These are phyloP conservation scores for Volucella bombylans DNA, from an alignment of 2,888 invertebrate genomes.

Conservation along the genomic window DNA sequence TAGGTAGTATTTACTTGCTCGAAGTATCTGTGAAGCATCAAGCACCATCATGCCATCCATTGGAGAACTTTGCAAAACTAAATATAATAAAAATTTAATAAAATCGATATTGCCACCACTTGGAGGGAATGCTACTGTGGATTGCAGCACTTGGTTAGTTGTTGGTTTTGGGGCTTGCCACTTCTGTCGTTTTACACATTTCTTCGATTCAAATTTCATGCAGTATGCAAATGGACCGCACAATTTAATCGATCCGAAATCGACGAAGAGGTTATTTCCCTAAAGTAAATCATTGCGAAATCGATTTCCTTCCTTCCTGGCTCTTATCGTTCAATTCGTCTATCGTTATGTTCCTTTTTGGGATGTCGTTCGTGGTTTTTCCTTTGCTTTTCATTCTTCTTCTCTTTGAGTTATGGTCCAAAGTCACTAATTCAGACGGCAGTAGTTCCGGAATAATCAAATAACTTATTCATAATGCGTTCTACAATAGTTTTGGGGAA, in stretches of 20 bases:
- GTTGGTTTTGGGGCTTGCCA: constrained; percentile 25
- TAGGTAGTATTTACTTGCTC: constrained; percentile 15
- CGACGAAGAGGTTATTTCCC: constrained; percentile 67
- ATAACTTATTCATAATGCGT: constrained; percentile 67
- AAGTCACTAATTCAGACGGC: constrained; percentile 52
- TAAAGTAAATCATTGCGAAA: constrained; percentile 70
- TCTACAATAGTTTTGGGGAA: constrained; percentile 13
- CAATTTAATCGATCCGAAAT: constrained; percentile 69
- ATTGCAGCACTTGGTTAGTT: constrained; percentile 53
- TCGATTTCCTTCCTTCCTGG: constrained; percentile 69
- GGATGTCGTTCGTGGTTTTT: constrained; percentile 21
- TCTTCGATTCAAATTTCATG: constrained; percentile 71
- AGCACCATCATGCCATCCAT: constrained; percentile 22
- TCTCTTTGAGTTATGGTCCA: constrained; percentile 18
- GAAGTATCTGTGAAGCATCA: not conserved
- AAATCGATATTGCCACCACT: constrained; percentile 57
- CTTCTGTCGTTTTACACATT: constrained; percentile 69
- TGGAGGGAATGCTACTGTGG: constrained; percentile 21
- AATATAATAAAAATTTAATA: not conserved
- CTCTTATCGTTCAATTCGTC: constrained; percentile 56
- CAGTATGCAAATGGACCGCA: constrained; percentile 71
- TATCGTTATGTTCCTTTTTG: constrained; percentile 11
- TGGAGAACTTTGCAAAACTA: constrained; percentile 31
- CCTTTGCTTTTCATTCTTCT: constrained; percentile 1
- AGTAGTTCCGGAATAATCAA: constrained; percentile 49